Base-by-base conservation (phyloP, 2,888 invertebrate species). In the Caenorhabditis drosophilae region DNA sequence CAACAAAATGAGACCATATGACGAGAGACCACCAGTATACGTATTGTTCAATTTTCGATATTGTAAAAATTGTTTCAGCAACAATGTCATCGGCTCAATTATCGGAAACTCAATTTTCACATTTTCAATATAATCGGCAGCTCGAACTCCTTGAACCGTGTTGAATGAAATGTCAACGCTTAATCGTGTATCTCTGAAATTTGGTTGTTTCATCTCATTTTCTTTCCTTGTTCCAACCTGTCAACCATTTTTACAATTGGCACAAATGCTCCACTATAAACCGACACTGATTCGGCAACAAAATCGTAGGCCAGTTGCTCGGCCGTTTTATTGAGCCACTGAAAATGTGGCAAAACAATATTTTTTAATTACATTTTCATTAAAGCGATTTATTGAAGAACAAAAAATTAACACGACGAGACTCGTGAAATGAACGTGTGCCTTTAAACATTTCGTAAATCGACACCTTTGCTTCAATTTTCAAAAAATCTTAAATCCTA, bases 11-110 rank as follows among this genome's bases (percentile, higher is more conserved):
- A 98, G 89, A 84, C 95, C 93, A 88, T 99, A 98, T 66, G 96
- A 97, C 78, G 95, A 94, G 85, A 99, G 95, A 85, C 98, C 98
- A 72, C 98, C 96, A 71, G 95, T 96, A 87, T 96, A 99, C 83
- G 98, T 97, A 88, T 98, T 97, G 87, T 98, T 98, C 84, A 98
- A 89, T 88, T 96, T 94, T 83, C 97, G 89, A 87, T 97, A 93
- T 75, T 95, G 89, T 74, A 98, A 89, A 87, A 97, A 98, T 88
- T 98, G 97, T 87, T 98, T 98, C 80, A 99, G 88, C 67, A 98
- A 93, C 87, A 97, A 90, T 83, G 97, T 95, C 84, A 98, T 88
- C 83, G 94, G 94, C 52, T 92, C 90, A 77, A 98, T 88, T 70
- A 91, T 90, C 23, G 95, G 95, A 86, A 90, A 97, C 79, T 74